Percentiles rank a stretch among this genome's conserved stretches.
phyloP scores from a whole-genome alignment of 2,113 vertebrate genomes.

The Cricetomys ansorgei region DNA sequence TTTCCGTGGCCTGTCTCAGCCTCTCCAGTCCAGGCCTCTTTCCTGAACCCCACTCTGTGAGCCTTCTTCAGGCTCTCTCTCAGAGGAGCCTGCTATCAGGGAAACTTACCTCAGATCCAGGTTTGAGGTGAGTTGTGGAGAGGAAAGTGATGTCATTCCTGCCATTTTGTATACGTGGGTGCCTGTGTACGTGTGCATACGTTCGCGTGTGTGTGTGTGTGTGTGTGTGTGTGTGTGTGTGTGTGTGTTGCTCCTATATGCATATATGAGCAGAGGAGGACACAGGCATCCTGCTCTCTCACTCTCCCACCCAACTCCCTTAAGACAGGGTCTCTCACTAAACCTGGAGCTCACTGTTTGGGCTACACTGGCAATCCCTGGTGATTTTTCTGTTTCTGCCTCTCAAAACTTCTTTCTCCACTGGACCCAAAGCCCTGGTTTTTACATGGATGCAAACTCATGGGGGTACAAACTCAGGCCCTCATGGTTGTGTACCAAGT shows the following conservation, averaged over 20 bases:
- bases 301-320: too few relatives aligned
- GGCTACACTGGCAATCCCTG: background rate
- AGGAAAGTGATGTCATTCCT: background rate
- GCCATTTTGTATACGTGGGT: background rate
- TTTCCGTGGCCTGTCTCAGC: background rate
- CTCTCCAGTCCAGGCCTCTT: background rate
- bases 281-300: background rate
- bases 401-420: background rate
- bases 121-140: background rate
- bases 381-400: background rate
- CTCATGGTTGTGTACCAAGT: background rate
- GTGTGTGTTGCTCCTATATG: too few relatives aligned
- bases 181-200: background rate
- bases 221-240: background rate
- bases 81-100: background rate
- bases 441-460: background rate
- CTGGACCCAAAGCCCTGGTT: background rate
- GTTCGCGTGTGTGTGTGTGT: background rate
- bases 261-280: background rate
- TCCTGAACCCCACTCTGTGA: background rate
- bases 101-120: background rate
- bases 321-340: background rate
- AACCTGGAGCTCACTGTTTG: background rate
- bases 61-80: background rate
- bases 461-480: background rate